Evolutionary conservation across 2,888 invertebrate species (phyloP), one percentile per base, ranked within the genome.

Genomic region (Ornithoptera priamus): DNA sequence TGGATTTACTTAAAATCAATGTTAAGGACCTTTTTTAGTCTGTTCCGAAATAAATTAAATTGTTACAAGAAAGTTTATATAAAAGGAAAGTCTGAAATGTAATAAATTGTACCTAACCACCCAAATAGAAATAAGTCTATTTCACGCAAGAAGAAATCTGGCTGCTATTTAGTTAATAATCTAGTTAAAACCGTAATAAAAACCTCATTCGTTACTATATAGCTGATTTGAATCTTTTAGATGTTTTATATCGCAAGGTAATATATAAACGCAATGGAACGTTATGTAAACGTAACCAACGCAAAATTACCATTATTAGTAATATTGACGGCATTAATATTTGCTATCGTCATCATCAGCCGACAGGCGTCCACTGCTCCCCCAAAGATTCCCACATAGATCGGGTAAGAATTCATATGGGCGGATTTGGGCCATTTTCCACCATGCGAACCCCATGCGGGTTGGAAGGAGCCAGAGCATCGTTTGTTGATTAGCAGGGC

Each of bases 131-230:
- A 67, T 70, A 70, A 67, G 63, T 60, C 70, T 57, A 67, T 70
- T 70, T 70, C 67, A 70, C 63, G 70, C 70, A 63, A 53, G 63
- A 70, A 70, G 42, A 67, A 64, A 63, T 67, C 70, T 70, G 64
- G 24, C 24, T 42, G 30, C 63, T 62, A 64, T 67, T 56, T 39
- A 60, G 60, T 53, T 70, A 67, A 67, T 67, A 70, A 66, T 70
- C 63, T 66, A 63, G 63, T 70, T 67, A 70, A 58, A 57, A 39
- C 24, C 64, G 36, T 66, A 56, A 50, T 62, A 69, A 67, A 60
- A 46, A 69, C 62, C 67, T 69, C 67, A 60, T 66, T 67, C 59
- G 64, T 62, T 68, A 59, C 72, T 59, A 66, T 65, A 65, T 68
- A 62, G 50, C 64, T 68, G 66, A 68, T 66, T 63, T 39, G 50